Conservation (phyloP, 2,888 invertebrate genomes). For the Nebria brevicollis region DNA sequence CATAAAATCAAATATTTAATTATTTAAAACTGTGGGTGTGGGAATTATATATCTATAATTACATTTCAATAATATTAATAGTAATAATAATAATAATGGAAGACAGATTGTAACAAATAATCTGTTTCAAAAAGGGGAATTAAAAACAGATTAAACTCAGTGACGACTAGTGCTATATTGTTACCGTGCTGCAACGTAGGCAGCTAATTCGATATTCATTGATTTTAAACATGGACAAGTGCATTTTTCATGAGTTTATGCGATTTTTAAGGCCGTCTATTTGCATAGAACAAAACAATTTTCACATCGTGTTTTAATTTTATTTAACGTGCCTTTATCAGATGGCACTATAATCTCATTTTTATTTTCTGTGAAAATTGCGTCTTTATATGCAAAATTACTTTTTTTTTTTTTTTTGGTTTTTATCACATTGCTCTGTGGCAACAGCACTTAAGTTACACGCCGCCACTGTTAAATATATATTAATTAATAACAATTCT, state of each 20-base stretch:
- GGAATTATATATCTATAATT: constrained; percentile 16
- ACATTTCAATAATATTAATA: constrained; percentile 18
- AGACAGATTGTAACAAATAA: constrained; percentile 34
- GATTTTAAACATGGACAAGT: not conserved
- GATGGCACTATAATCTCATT: not conserved
- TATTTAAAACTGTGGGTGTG: not conserved
- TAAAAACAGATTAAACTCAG: constrained; percentile 5
- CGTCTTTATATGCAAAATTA: no score
- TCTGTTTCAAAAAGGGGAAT: not conserved
- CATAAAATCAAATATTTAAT: constrained; percentile 12
- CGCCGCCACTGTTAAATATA: not conserved
- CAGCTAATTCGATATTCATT: not conserved
- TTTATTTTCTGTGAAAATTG: not conserved
- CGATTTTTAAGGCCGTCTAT: no score
- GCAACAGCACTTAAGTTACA: not conserved
- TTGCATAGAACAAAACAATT: no score
- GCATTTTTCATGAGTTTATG: no score
- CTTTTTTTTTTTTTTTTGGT: not conserved
- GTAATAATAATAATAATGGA: constrained; percentile 35
- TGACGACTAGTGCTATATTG: not conserved
- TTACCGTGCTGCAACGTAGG: not conserved
- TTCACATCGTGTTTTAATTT: not conserved
- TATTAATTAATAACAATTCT: not conserved
- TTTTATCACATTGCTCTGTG: not conserved
- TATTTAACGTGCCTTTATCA: not conserved